Evolutionary conservation across 2,113 vertebrate species (phyloP).

Genomic region (Neomonachus schauinslandi): DNA sequence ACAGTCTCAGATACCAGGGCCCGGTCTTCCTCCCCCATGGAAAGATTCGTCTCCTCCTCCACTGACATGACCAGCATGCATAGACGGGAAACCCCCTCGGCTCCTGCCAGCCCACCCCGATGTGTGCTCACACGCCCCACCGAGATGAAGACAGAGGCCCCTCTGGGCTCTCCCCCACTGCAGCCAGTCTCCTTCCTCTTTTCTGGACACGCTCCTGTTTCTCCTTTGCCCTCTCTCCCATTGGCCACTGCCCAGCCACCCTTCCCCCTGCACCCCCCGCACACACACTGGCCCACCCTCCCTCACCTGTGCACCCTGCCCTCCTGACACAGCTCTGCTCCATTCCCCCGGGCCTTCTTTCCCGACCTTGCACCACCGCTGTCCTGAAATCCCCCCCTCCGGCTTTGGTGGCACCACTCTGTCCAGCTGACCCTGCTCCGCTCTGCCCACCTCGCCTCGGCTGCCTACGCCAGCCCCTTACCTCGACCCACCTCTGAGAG

Average conservation of each 20-base stretch:
- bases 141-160: fast-evolving
- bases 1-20: neutral
- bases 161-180: neutral
- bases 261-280: fast-evolving
- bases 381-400: neutral
- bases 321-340: neutral
- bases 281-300: fast-evolving
- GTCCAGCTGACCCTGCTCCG: too few relatives aligned
- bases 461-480: neutral
- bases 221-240: neutral
- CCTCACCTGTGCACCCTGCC: fast-evolving
- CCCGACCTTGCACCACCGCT: fast-evolving
- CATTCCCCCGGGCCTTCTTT: neutral
- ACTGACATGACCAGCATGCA: fast-evolving
- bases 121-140: fast-evolving
- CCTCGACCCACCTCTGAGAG: neutral
- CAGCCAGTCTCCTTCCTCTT: too few relatives aligned
- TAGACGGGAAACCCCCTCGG: neutral
- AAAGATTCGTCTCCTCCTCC: neutral
- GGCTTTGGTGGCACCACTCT: fast-evolving
- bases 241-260: fast-evolving
- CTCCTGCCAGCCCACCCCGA: neutral
- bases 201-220: neutral
- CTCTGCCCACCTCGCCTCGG: neutral
- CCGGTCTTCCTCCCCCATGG: neutral